These are phyloP conservation scores for Berghia stephanieae DNA, from an alignment of 1,140 invertebrate genomes.

Conservation along the genomic window DNA sequence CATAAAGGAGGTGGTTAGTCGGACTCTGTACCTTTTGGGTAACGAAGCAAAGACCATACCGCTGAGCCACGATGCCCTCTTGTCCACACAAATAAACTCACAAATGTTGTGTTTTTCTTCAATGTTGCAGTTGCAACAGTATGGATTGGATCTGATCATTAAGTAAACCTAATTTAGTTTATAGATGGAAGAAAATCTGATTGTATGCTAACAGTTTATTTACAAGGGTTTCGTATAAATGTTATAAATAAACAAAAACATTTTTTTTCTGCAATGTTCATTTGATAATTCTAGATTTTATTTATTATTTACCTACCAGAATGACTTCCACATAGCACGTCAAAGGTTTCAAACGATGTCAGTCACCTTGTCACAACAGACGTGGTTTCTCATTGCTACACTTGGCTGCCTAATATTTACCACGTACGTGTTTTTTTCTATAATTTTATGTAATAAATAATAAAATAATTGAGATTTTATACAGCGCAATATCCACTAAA, in stretches of 20 bases:
- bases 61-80: no score
- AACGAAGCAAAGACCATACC: no score
- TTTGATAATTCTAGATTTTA: no score
- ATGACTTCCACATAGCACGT: slow-evolving; percentile 95
- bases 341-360: slow-evolving; percentile 89
- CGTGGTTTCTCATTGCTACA: slow-evolving; percentile 93
- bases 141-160: neutral
- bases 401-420: slow-evolving; percentile 95
- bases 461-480: no score
- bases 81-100: neutral
- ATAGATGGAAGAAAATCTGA: no score
- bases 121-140: neutral
- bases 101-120: neutral
- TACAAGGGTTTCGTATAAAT: neutral
- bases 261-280: no score
- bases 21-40: no score
- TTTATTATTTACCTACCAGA: no score
- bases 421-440: slow-evolving; percentile 74
- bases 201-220: neutral
- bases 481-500: no score
- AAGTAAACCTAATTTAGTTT: neutral
- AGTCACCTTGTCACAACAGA: slow-evolving; percentile 87
- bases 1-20: no score
- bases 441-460: neutral
- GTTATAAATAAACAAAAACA: neutral